Conservation (phyloP, 2,888 invertebrate species). For the Sialis fuliginosa region DNA sequence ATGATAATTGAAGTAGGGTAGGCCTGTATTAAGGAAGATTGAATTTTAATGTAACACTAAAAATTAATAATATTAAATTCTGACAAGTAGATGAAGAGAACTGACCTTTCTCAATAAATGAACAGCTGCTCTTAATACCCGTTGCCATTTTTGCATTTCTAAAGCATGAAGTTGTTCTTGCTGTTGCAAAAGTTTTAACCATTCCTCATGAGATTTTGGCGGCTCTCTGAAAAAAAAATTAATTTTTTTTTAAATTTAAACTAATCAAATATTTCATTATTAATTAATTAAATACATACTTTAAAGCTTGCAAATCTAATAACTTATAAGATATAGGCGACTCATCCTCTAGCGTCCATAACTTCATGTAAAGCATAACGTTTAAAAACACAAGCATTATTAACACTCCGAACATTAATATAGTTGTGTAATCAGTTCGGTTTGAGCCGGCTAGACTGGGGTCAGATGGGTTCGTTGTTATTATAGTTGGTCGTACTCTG, state of each 20-base stretch:
- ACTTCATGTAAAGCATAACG: constrained; percentile 66
- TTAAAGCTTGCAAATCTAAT: constrained; percentile 31
- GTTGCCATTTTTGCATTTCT: constrained; percentile 70
- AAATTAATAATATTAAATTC: too few species aligned
- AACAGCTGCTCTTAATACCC: constrained; percentile 52
- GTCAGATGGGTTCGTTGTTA: background rate
- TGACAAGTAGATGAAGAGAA: background rate
- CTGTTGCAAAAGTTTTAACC: constrained; percentile 60
- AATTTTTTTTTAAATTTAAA: too few species aligned
- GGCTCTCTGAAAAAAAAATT: constrained; percentile 34
- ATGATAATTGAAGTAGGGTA: too few species aligned
- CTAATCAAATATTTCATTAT: constrained; percentile 2
- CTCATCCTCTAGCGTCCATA: constrained; percentile 59
- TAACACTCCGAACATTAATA: constrained; percentile 33
- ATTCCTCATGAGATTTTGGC: constrained; percentile 62
- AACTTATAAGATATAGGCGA: constrained; percentile 31
- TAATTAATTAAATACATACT: constrained; percentile 20
- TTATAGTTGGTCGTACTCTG: background rate
- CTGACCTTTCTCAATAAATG: constrained; percentile 55
- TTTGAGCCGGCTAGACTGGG: background rate
- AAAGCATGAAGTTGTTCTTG: constrained; percentile 66
- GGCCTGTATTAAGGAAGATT: too few species aligned
- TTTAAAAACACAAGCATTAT: constrained; percentile 50
- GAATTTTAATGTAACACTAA: too few species aligned
- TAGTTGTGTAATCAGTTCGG: constrained; percentile 20